Percentiles rank a stretch among this genome's conserved stretches.
These are phyloP conservation scores for Pimephales promelas DNA, from an alignment of 2,113 vertebrate species.

Conservation along the genomic window DNA sequence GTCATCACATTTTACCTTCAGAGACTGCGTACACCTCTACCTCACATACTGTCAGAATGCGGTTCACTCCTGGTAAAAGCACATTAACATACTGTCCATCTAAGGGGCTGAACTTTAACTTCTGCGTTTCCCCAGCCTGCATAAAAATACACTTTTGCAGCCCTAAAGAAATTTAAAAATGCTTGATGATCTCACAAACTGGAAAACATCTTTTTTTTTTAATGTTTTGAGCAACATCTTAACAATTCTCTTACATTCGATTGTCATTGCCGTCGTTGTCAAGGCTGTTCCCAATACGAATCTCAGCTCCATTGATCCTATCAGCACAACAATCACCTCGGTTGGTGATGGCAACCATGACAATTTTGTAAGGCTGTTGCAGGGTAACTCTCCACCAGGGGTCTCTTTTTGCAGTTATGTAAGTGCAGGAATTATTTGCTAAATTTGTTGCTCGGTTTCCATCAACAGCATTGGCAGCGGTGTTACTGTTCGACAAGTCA, in stretches of 20 bases:
- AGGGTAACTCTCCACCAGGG: slow-evolving; percentile 6
- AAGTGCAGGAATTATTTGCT: background rate
- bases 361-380: background rate
- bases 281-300: slow-evolving; percentile 1
- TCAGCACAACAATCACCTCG: background rate
- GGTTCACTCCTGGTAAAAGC: background rate
- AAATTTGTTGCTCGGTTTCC: background rate
- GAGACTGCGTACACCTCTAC: background rate
- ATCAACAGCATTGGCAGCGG: background rate
- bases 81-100: background rate
- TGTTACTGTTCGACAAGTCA: background rate
- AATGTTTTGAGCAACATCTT: background rate
- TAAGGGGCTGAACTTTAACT: background rate
- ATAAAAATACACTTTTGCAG: background rate
- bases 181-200: background rate
- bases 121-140: background rate
- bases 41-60: slow-evolving; percentile 3
- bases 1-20: background rate
- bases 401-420: background rate
- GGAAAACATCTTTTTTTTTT: background rate
- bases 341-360: background rate
- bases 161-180: background rate
- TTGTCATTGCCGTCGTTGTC: background rate
- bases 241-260: background rate
- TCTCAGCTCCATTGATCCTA: background rate